Conservation (phyloP, 2,888 invertebrate genomes). For the Drosophila robusta region DNA sequence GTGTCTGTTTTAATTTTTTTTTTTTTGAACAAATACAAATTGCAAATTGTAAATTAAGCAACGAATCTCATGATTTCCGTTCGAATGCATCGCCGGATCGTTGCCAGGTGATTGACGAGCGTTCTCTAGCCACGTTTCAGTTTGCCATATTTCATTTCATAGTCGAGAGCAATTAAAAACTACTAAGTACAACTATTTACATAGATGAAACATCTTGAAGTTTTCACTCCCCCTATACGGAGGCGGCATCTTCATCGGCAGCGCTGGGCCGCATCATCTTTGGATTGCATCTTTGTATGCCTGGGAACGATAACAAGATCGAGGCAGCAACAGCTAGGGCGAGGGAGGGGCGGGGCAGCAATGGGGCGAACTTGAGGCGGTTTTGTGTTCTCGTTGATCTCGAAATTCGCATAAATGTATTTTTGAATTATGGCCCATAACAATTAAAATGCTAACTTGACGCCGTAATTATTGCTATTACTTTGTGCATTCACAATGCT, state of each 20-base stretch:
- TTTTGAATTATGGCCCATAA: slow-evolving; percentile 54
- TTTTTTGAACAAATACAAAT: slow-evolving; percentile 38
- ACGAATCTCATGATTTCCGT: slow-evolving; percentile 31
- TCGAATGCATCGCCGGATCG: slow-evolving; percentile 5
- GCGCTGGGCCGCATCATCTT: not conserved
- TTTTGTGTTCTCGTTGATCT: slow-evolving; percentile 40
- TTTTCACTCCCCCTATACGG: not conserved
- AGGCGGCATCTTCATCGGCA: not conserved
- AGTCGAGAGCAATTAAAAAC: slow-evolving; percentile 43
- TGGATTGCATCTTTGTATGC: slow-evolving; percentile 7
- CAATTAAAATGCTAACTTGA: slow-evolving; percentile 50
- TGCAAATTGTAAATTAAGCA: slow-evolving; percentile 38
- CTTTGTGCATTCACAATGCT: slow-evolving; percentile 37
- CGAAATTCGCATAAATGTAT: slow-evolving; percentile 46
- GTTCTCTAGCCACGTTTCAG: slow-evolving; percentile 28
- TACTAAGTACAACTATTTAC: slow-evolving; percentile 14
- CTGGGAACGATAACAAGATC: slow-evolving; percentile 27
- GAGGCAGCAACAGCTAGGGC: not conserved
- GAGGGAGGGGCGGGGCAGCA: not conserved
- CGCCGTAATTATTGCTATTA: slow-evolving; percentile 39
- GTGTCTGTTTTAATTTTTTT: slow-evolving; percentile 1
- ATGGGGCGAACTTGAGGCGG: slow-evolving; percentile 23
- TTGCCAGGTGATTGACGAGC: slow-evolving; percentile 41
- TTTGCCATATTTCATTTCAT: slow-evolving; percentile 29
- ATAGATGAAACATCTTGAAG: slow-evolving; percentile 23